Percentiles rank a stretch among this genome's conserved stretches.
These are phyloP conservation scores for Solenopsis invicta DNA, from an alignment of 1,140 invertebrate genomes.

Conservation along the genomic window DNA sequence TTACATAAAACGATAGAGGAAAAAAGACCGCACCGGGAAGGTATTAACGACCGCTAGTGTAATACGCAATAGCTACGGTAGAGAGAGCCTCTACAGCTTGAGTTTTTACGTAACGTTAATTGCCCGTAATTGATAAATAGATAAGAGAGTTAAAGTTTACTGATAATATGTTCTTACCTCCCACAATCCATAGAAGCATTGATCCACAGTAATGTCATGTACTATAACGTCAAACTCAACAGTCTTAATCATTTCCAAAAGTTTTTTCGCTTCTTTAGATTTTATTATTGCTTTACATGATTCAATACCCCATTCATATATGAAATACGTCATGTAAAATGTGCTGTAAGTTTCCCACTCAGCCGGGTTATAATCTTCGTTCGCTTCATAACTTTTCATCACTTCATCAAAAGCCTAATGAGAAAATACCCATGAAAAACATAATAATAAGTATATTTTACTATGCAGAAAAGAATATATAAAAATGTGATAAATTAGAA, in stretches of 20 bases:
- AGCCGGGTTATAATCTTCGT: neutral
- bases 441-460: neutral
- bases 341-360: neutral
- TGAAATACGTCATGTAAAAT: neutral
- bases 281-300: neutral
- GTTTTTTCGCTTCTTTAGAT: slow-evolving; percentile 1
- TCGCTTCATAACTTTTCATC: neutral
- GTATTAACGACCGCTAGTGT: no score
- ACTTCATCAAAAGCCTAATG: neutral
- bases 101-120: no score
- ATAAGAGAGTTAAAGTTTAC: no score
- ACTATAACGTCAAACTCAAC: slow-evolving; percentile 56
- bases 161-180: slow-evolving; percentile 21
- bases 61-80: no score
- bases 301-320: neutral
- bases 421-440: neutral
- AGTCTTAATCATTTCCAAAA: slow-evolving; percentile 46
- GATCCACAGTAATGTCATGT: neutral
- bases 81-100: no score
- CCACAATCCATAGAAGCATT: slow-evolving; percentile 51
- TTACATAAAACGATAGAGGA: no score
- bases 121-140: no score
- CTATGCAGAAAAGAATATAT: neutral
- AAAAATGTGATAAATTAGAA: neutral
- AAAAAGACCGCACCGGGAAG: no score